Evolutionary conservation across 2,113 vertebrate genomes (phyloP).

Genomic region (Vicugna pacos): DNA sequence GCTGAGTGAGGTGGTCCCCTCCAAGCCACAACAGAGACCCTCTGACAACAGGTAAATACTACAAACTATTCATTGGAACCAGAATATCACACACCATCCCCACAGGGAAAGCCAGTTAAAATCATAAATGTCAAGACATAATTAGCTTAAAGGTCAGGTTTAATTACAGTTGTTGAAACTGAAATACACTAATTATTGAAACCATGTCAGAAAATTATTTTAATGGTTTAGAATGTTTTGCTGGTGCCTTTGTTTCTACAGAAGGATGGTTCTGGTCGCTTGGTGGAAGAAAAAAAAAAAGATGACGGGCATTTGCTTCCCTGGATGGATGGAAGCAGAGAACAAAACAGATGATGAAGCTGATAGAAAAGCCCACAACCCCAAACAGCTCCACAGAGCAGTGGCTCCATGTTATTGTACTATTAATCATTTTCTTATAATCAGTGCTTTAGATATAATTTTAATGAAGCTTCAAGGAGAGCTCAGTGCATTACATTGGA

Average conservation of each 20-base stretch:
- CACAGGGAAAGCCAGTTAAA: conserved; percentile 86
- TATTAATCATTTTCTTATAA: conserved; percentile 87
- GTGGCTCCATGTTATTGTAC: conserved; percentile 66
- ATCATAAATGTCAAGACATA: conserved; percentile 91
- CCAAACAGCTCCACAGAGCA: conserved; percentile 65
- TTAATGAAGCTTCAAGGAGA: conserved; percentile 82
- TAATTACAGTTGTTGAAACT: conserved; percentile 90
- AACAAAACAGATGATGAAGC: conserved; percentile 63
- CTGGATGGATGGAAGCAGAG: conserved; percentile 55
- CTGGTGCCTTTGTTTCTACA: conserved; percentile 70
- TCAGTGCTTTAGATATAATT: conserved; percentile 83
- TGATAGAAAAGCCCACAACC: conserved; percentile 64
- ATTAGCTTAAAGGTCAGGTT: conserved; percentile 91
- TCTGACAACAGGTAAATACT: conserved; percentile 81
- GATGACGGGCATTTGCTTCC: conserved; percentile 43
- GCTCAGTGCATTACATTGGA: conserved; percentile 62
- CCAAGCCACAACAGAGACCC: conserved; percentile 70
- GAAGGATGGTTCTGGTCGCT: conserved; percentile 78
- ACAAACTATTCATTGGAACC: conserved; percentile 85
- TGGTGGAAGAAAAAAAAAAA: conserved; percentile 31
- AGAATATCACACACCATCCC: conserved; percentile 83
- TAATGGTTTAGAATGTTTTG: conserved; percentile 85
- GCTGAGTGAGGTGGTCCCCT: conserved; percentile 28
- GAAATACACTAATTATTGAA: conserved; percentile 87
- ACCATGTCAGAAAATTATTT: conserved; percentile 86